Evolutionary conservation across 2,797 vertebrate species (phyloP).

Genomic region (Dipus sagitta): DNA sequence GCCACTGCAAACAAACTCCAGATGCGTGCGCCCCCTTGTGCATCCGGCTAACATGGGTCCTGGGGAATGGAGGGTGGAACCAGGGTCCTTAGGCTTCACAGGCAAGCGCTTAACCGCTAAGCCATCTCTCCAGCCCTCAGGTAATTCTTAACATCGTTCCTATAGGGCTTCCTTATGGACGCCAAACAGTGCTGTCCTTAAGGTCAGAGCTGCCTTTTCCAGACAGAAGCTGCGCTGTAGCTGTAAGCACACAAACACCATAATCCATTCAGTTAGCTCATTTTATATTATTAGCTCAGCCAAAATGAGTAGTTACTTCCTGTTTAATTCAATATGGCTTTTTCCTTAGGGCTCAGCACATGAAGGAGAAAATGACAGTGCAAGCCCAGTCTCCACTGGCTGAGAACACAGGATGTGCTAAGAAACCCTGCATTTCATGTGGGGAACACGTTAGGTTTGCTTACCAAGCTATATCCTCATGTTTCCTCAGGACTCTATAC

Average conservation of each 20-base stretch:
- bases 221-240: neutral
- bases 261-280: neutral
- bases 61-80: too few species aligned
- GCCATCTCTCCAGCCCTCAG: too few species aligned
- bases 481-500: neutral
- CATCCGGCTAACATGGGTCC: too few species aligned
- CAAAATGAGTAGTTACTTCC: neutral
- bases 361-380: neutral
- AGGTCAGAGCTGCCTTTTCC: slow-evolving; percentile 11
- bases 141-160: too few species aligned
- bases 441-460: accelerated
- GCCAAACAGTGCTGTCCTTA: neutral
- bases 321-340: neutral
- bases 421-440: neutral
- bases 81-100: too few species aligned
- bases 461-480: neutral
- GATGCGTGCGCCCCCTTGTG: too few species aligned
- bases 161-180: too few species aligned
- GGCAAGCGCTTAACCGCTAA: too few species aligned
- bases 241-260: neutral
- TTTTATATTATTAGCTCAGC: neutral
- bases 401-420: accelerated
- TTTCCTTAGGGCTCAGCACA: neutral
- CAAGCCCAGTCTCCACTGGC: neutral
- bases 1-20: too few species aligned